phyloP scores from a whole-genome alignment of 2,888 invertebrate genomes.

The Drosophila mulleri region DNA sequence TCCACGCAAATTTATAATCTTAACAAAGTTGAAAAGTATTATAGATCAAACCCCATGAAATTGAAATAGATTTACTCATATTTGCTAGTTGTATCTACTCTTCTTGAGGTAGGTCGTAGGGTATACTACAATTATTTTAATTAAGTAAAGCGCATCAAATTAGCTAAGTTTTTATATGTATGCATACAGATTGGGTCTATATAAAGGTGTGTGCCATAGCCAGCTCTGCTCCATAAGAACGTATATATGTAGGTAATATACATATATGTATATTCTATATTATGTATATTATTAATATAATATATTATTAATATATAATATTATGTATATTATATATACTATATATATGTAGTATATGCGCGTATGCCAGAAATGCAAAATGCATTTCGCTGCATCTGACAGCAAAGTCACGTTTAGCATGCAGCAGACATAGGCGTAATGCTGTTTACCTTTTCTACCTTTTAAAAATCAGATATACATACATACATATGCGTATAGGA shows the following conservation, averaged over 20 bases:
- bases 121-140: background rate
- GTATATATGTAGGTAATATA: too few relatives aligned
- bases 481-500: background rate
- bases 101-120: background rate
- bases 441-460: background rate
- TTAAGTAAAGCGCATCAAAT: background rate
- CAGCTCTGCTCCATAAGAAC: background rate
- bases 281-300: too few relatives aligned
- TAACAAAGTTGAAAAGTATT: too few relatives aligned
- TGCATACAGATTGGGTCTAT: background rate
- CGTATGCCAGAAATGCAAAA: conserved; percentile 54
- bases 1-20: background rate
- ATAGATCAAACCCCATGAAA: background rate
- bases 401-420: conserved; percentile 66
- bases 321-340: background rate
- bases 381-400: conserved; percentile 49
- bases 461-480: background rate
- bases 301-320: too few relatives aligned
- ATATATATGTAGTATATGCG: conserved; percentile 5
- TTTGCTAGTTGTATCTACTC: too few relatives aligned
- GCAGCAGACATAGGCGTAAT: conserved; percentile 42
- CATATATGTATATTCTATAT: too few relatives aligned
- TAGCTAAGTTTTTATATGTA: background rate
- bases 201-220: background rate
- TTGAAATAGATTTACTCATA: too few relatives aligned